A percentile compares a stretch with the other conserved stretches of the same genome.
These are phyloP conservation scores for Aphelenchoides bicaudatus DNA, from an alignment of 2,888 invertebrate species.

Conservation along the genomic window DNA sequence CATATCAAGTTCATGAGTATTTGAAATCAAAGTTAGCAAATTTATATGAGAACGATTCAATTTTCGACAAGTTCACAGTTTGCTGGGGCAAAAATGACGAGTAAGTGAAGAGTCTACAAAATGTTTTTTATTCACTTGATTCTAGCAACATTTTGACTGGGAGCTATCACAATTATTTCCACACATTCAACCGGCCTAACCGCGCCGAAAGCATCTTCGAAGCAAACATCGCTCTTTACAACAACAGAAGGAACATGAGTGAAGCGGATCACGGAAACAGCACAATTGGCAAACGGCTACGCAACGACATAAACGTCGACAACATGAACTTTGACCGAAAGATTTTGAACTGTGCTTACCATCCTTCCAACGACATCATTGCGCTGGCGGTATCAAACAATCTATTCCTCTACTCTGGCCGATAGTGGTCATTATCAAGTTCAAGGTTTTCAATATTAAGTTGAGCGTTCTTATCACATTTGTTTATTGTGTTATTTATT, in stretches of 20 bases:
- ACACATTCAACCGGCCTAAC: constrained; percentile 77
- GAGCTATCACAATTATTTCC: constrained; percentile 98
- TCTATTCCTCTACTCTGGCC: too few relatives aligned
- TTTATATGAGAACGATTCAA: constrained; percentile 98
- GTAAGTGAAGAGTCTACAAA: constrained; percentile 59
- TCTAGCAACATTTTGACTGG: constrained; percentile 89
- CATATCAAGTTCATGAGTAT: constrained; percentile 80
- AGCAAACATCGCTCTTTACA: constrained; percentile 65
- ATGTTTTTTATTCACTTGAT: constrained; percentile 17
- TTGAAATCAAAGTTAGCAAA: constrained; percentile 93
- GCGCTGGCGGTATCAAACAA: constrained; percentile 98
- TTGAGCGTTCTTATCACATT: too few relatives aligned
- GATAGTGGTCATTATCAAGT: too few relatives aligned
- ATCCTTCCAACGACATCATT: constrained; percentile 95
- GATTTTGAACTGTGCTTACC: constrained; percentile 96
- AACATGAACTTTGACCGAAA: constrained; percentile 93
- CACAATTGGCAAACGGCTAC: constrained; percentile 15
- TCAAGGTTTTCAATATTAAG: too few relatives aligned
- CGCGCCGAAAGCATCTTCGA: constrained; percentile 87
- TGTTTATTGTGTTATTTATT: too few relatives aligned
- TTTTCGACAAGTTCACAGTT: constrained; percentile 99
- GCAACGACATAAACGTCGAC: constrained; percentile 77
- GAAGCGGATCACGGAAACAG: constrained; percentile 21
- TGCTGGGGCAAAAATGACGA: constrained; percentile 98
- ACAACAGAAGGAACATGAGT: constrained; percentile 66